These are phyloP conservation scores for Spea bombifrons DNA, from an alignment of 2,113 vertebrate genomes.

Conservation along the genomic window DNA sequence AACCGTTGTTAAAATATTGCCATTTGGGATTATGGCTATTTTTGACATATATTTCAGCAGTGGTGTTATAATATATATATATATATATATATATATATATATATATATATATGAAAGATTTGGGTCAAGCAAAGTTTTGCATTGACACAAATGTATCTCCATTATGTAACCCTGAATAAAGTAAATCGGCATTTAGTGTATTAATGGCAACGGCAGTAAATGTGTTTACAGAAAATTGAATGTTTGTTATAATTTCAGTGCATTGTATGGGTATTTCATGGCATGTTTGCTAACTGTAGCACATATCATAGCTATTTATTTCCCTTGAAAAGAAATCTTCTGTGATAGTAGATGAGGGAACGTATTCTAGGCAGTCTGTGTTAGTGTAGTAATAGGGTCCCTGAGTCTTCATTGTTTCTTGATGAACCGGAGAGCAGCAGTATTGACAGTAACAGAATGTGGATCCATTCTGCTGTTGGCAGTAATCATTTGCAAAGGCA, in stretches of 20 bases:
- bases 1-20: no score
- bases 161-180: no score
- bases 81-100: no score
- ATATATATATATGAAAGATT: no score
- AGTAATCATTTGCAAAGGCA: constrained; percentile 58
- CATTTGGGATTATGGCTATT: no score
- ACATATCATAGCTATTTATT: constrained; percentile 70
- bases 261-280: background rate
- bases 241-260: background rate
- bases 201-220: no score
- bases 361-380: constrained; percentile 67
- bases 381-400: constrained; percentile 63
- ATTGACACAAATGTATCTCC: no score
- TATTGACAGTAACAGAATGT: constrained; percentile 69
- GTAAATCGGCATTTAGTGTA: no score
- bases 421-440: constrained; percentile 54
- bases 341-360: constrained; percentile 50
- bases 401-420: constrained; percentile 51
- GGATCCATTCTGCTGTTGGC: constrained; percentile 24
- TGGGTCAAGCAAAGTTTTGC: no score
- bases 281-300: constrained; percentile 71
- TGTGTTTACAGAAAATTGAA: no score
- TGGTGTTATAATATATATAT: no score
- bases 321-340: constrained; percentile 75
- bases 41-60: no score